Base-by-base conservation (phyloP, 2,888 invertebrate genomes). In the Andrena bucephala region DNA sequence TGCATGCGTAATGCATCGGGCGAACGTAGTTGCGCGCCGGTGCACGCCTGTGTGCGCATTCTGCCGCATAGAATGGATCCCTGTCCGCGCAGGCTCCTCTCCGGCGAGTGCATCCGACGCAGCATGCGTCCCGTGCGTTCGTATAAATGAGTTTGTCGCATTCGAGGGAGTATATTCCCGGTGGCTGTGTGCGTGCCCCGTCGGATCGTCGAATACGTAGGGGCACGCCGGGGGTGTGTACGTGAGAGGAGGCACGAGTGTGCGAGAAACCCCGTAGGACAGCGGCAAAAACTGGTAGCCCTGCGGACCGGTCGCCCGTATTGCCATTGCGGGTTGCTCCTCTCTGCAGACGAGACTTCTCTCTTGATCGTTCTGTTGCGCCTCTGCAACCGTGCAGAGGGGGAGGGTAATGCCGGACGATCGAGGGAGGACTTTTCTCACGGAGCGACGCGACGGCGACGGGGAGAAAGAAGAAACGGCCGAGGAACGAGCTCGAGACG, bases 221-320 rank as follows among this genome's bases (percentile, higher is more conserved):
- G 71, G 59, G 69, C 59, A 60, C 24, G 36, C 52, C 20, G 42
- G 52, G 57, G 59, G 57, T 29, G 63, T 59, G 76, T 33, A 33
- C 29, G 42, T 8, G 60, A 27, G 74, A 63, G 71, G 70, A 66
- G 52, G 60, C 48, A 31, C 29, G 20, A 62, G 65, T 33, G 62
- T 65, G 67, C 63, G 77, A 68, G 81, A 54, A 52, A 74, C 75
- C 77, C 50, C 79, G 87, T 80, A 86, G 80, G 78, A 84, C 62
- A 72, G 63, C 59, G 86, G 85, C 88, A 91, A 91, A 91, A 91
- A 90, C 91, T 91, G 90, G 91, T 90, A 91, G 90, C 87, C 80
- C 85, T 81, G 86, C 73, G 85, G 87, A 87, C 88, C 85, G 85
- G 85, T 84, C 88, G 84, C 74, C 77, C 74, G 89, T 84, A 84